Evolutionary conservation across 2,888 invertebrate species (phyloP).

Genomic region (Drosophila histrio): DNA sequence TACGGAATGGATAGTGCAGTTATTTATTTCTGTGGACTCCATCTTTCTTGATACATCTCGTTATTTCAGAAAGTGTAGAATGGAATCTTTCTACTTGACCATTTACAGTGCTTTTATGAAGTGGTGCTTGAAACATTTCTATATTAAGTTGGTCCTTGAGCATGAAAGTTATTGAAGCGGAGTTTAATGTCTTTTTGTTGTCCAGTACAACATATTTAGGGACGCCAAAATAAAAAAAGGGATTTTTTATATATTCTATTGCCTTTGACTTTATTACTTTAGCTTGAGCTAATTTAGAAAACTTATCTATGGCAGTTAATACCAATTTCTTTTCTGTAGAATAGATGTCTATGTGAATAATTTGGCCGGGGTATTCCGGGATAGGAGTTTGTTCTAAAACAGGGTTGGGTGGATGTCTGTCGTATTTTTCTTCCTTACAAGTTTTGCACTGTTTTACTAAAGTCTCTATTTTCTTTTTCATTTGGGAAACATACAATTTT

Average conservation of each 20-base stretch:
- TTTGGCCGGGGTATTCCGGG: background rate
- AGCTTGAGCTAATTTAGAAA: too few relatives aligned
- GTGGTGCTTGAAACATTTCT: too few relatives aligned
- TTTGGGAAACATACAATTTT: background rate
- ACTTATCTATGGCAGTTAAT: background rate
- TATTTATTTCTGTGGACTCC: background rate
- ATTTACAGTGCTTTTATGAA: background rate
- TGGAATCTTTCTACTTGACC: background rate
- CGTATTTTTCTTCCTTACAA: background rate
- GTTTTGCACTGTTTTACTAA: background rate
- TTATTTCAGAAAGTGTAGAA: background rate
- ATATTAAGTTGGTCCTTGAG: too few relatives aligned
- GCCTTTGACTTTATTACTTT: too few relatives aligned
- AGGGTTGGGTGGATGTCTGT: background rate
- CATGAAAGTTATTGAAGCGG: too few relatives aligned
- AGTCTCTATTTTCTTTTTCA: background rate
- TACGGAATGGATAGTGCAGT: too few relatives aligned
- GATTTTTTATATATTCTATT: too few relatives aligned
- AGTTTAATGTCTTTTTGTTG: too few relatives aligned
- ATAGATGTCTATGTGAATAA: background rate
- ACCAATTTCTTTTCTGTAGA: background rate
- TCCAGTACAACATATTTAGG: too few relatives aligned
- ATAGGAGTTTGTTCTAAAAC: background rate
- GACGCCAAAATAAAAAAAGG: too few relatives aligned
- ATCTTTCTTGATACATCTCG: background rate